Base-by-base conservation (phyloP, 2,888 invertebrate genomes). In the Pemphredon lugubris region DNA sequence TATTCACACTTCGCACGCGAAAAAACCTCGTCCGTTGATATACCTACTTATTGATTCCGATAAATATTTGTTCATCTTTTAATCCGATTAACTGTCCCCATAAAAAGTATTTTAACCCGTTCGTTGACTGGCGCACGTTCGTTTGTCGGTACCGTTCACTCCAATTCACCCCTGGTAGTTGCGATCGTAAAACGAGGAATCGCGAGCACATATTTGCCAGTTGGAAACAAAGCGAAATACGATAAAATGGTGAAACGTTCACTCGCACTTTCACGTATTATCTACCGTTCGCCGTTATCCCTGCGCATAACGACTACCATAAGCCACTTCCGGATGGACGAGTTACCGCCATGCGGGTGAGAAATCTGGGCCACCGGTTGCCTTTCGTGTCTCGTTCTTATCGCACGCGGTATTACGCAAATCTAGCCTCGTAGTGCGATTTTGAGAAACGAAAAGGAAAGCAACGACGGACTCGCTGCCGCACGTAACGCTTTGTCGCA, bases 261-360 rank as follows among this genome's bases (percentile, higher is more conserved):
- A 85, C 85, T 85, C 79, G 76, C 84, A 74, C 85, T 86, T 86
- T 86, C 85, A 73, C 81, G 75, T 66, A 80, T 82, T 86, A 85
- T 86, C 83, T 77, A 44, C 73, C 53, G 67, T 64, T 59, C 54
- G 40, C 73, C 72, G 73, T 74, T 81, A 78, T 81, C 70, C 72
- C 40, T 47, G 44, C 16, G 54, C 53, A 23, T 23, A 44, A 44
- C 54, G 64, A 39, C 60, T 71, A 57, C 63, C 61, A 69, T 76
- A 73, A 71, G 65, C 72, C 66, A 79, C 82, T 81, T 81, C 81
- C 81, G 81, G 70, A 75, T 77, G 79, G 73, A 77, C 69, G 81
- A 71, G 75, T 81, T 71, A 79, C 78, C 75, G 69, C 54, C 50
- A 84, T 84, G 83, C 84, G 84, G 84, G 84, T 66, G 75, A 65